phyloP scores from a whole-genome alignment of 2,888 invertebrate genomes.

The Mythimna lalbum region DNA sequence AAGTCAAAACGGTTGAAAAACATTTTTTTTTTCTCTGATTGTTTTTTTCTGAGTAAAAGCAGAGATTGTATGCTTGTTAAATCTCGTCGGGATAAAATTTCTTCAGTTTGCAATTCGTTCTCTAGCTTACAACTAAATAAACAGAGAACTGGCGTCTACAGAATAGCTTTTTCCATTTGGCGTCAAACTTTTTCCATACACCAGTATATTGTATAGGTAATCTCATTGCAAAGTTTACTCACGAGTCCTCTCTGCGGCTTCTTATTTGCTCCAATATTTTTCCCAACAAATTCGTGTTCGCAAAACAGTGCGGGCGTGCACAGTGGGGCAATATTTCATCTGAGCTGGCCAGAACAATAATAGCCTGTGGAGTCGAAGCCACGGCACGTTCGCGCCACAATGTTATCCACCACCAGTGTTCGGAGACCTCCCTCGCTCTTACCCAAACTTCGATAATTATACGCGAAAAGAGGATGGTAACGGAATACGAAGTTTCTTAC shows the following conservation, averaged over 20 bases:
- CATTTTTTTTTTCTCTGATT: background rate
- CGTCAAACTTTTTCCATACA: slow-evolving; percentile 47
- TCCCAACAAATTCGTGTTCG: slow-evolving; percentile 85
- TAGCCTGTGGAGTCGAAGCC: slow-evolving; percentile 88
- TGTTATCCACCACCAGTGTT: slow-evolving; percentile 81
- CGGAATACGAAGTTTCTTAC: slow-evolving; percentile 70
- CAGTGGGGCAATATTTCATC: slow-evolving; percentile 90
- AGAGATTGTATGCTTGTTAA: too few relatives aligned
- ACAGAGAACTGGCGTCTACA: slow-evolving; percentile 23
- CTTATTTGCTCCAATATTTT: slow-evolving; percentile 87
- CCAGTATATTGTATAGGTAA: slow-evolving; percentile 60
- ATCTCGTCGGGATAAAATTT: slow-evolving; percentile 1
- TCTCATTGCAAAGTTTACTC: slow-evolving; percentile 81
- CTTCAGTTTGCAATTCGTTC: slow-evolving; percentile 15
- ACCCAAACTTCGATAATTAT: slow-evolving; percentile 66
- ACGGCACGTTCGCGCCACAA: slow-evolving; percentile 90
- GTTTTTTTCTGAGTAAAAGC: too few relatives aligned
- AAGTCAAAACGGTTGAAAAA: too few relatives aligned
- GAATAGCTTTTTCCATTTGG: slow-evolving; percentile 42
- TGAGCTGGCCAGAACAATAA: slow-evolving; percentile 90
- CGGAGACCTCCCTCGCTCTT: slow-evolving; percentile 72
- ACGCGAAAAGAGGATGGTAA: slow-evolving; percentile 61
- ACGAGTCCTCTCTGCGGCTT: slow-evolving; percentile 81
- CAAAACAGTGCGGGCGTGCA: slow-evolving; percentile 87
- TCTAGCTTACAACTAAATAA: slow-evolving; percentile 28